Conservation (phyloP, 2,888 invertebrate genomes). For the Enoplolaimus lenunculus region DNA sequence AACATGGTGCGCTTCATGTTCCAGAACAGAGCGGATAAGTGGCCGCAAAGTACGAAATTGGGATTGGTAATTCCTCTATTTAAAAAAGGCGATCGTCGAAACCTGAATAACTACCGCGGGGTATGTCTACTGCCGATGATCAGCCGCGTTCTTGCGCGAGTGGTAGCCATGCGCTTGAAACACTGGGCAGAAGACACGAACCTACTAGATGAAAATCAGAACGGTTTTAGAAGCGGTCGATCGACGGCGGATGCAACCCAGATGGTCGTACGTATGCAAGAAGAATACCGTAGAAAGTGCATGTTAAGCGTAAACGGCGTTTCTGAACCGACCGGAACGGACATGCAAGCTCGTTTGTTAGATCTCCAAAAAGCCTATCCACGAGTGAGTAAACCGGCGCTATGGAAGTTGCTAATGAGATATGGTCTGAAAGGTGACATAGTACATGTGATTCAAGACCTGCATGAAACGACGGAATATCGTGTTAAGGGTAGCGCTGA, state of each 20-base stretch:
- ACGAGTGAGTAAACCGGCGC: conserved; percentile 7
- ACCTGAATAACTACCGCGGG: background rate
- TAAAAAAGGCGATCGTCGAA: background rate
- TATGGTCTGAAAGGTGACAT: conserved; percentile 8
- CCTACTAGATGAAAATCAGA: conserved; percentile 1
- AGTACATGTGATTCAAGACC: conserved; percentile 7
- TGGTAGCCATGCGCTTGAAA: conserved; percentile 7
- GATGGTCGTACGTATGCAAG: conserved; percentile 5
- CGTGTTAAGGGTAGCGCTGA: conserved; percentile 4
- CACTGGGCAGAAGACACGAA: conserved; percentile 1
- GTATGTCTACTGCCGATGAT: background rate
- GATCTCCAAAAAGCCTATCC: conserved; percentile 10
- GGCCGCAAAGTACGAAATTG: conserved; percentile 11
- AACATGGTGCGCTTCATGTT: conserved; percentile 13
- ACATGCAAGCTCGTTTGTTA: conserved; percentile 3
- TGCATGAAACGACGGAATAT: conserved; percentile 9
- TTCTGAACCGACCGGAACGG: background rate
- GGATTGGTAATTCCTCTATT: conserved; percentile 8
- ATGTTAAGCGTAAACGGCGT: background rate
- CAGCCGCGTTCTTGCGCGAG: conserved; percentile 7
- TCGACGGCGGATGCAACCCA: conserved; percentile 11
- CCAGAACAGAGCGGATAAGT: conserved; percentile 8
- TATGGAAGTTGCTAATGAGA: conserved; percentile 7
- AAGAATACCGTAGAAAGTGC: conserved; percentile 6
- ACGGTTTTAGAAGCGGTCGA: conserved; percentile 11